These are phyloP conservation scores for Dione juno DNA, from an alignment of 2,888 invertebrate species.

Conservation along the genomic window DNA sequence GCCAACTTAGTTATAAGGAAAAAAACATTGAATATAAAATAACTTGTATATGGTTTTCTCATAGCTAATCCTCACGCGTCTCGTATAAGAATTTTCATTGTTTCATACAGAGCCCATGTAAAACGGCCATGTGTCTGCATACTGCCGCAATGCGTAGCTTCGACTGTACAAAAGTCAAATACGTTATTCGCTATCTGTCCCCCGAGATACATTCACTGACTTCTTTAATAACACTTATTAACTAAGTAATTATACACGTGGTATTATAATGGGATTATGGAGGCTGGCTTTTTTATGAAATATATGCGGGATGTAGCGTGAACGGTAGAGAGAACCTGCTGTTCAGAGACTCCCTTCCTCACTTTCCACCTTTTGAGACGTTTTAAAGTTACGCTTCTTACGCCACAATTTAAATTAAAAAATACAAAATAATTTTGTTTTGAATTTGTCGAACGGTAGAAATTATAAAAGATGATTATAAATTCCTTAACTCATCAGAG, in stretches of 20 bases:
- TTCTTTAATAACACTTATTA: constrained; percentile 30
- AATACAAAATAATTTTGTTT: too few relatives aligned
- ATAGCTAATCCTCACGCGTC: background rate
- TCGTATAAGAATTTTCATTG: background rate
- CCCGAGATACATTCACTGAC: constrained; percentile 51
- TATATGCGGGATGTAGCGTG: background rate
- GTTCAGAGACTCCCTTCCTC: too few relatives aligned
- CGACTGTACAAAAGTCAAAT: constrained; percentile 66
- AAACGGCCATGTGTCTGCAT: constrained; percentile 49
- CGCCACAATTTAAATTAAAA: too few relatives aligned
- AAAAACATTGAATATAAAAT: background rate
- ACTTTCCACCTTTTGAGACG: too few relatives aligned
- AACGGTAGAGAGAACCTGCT: background rate
- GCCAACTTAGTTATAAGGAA: too few relatives aligned
- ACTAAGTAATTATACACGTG: constrained; percentile 15
- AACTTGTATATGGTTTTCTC: background rate
- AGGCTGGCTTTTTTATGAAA: background rate
- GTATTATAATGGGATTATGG: too few relatives aligned
- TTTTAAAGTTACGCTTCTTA: too few relatives aligned
- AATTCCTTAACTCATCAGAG: too few relatives aligned
- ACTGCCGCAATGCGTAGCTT: constrained; percentile 68
- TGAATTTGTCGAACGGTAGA: too few relatives aligned
- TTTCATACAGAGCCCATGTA: constrained; percentile 11
- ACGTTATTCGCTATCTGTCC: constrained; percentile 76
- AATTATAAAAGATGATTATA: too few relatives aligned